Percentiles rank a stretch among this genome's conserved stretches.
phyloP scores from a whole-genome alignment of 2,113 vertebrate genomes.

The Campylomormyrus tamandua region DNA sequence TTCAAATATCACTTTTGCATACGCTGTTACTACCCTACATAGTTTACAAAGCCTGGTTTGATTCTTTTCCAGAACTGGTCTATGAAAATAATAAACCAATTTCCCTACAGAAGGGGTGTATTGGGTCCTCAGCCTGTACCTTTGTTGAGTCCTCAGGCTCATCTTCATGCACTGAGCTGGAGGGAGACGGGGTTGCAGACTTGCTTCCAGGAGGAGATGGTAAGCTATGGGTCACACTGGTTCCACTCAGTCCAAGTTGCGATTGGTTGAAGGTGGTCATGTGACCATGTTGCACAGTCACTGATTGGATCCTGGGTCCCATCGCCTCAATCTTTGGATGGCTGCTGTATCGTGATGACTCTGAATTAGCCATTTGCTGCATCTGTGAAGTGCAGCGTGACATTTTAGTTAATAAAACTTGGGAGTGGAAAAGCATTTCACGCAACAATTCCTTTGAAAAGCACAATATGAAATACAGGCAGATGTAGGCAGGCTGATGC shows the following conservation, averaged over 20 bases:
- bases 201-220: constrained; percentile 96
- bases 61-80: background rate
- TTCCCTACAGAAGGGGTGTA: background rate
- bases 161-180: constrained; percentile 94
- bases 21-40: background rate
- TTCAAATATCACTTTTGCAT: background rate
- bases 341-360: constrained; percentile 75
- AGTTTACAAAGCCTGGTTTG: background rate
- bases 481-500: constrained; percentile 55
- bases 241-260: constrained; percentile 77
- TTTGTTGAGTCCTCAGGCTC: constrained; percentile 84
- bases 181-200: constrained; percentile 92
- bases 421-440: background rate
- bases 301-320: constrained; percentile 77
- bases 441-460: background rate
- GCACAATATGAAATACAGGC: background rate
- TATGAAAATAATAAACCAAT: background rate
- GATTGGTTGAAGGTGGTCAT: constrained; percentile 94
- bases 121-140: constrained; percentile 55
- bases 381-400: constrained; percentile 64
- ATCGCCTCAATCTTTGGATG: constrained; percentile 84
- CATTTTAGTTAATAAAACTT: background rate
- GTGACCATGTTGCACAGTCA: constrained; percentile 75
- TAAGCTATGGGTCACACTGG: constrained; percentile 76
- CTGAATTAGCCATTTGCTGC: constrained; percentile 89